Percentiles rank a stretch among this genome's conserved stretches.
Conservation (phyloP, 2,888 invertebrate genomes). For the Stenoptilia bipunctidactyla region DNA sequence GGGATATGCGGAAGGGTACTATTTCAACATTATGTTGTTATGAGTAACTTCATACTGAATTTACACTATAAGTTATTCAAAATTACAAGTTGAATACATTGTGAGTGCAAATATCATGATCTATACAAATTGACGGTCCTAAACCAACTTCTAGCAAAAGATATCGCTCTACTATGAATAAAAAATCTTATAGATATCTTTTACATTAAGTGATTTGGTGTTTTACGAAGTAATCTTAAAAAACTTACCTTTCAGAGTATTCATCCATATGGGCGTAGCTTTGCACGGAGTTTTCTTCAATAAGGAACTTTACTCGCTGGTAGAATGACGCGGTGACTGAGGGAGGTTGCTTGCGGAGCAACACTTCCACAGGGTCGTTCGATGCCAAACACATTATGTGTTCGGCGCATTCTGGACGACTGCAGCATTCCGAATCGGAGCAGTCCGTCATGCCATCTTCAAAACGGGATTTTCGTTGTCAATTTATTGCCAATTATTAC, state of each 20-base stretch:
- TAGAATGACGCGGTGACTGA: slow-evolving; percentile 97
- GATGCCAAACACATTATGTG: slow-evolving; percentile 96
- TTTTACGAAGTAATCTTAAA: slow-evolving; percentile 20
- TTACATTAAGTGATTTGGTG: slow-evolving; percentile 58
- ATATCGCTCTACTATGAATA: slow-evolving; percentile 27
- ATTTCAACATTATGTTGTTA: slow-evolving; percentile 51
- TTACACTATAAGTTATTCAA: slow-evolving; percentile 53
- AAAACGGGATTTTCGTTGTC: slow-evolving; percentile 52
- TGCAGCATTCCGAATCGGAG: slow-evolving; percentile 98
- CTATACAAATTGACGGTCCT: slow-evolving; percentile 54
- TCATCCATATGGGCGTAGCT: slow-evolving; percentile 97
- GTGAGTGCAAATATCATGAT: slow-evolving; percentile 56
- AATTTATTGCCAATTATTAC: slow-evolving; percentile 23
- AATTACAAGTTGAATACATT: slow-evolving; percentile 58
- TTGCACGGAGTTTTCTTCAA: slow-evolving; percentile 98
- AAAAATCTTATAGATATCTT: slow-evolving; percentile 37
- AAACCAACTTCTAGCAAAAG: slow-evolving; percentile 45
- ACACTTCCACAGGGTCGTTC: slow-evolving; percentile 96
- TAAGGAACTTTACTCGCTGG: slow-evolving; percentile 96
- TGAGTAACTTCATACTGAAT: slow-evolving; percentile 44
- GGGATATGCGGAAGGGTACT: slow-evolving; percentile 59
- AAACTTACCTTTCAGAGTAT: slow-evolving; percentile 97
- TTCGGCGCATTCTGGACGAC: slow-evolving; percentile 86
- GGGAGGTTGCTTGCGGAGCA: slow-evolving; percentile 95
- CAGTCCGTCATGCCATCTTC: slow-evolving; percentile 98